Percentiles rank a stretch among this genome's conserved stretches.
phyloP scores from a whole-genome alignment of 2,888 invertebrate genomes.

The Limnephilus marmoratus region DNA sequence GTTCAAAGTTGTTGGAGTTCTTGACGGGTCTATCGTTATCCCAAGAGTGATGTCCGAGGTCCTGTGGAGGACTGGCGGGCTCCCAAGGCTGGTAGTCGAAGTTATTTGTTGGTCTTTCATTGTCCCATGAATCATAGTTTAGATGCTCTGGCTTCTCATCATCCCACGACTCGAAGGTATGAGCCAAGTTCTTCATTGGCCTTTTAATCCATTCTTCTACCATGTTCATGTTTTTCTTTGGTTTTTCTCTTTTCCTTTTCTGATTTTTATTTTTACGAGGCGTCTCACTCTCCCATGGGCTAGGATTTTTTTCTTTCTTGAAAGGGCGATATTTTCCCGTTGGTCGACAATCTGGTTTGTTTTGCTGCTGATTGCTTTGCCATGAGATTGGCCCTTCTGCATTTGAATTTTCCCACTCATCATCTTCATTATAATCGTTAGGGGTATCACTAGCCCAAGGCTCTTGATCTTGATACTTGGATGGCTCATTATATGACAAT shows the following conservation, averaged over 20 bases:
- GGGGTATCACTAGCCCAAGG: conserved; percentile 14
- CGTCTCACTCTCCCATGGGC: background rate
- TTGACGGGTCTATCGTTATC: conserved; percentile 5
- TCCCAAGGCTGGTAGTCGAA: background rate
- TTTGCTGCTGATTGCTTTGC: background rate
- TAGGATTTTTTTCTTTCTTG: background rate
- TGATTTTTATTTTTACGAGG: background rate
- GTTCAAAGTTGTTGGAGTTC: background rate
- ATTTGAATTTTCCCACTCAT: background rate
- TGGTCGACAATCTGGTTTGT: background rate
- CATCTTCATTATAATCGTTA: background rate
- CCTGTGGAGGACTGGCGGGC: background rate
- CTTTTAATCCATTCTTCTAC: background rate
- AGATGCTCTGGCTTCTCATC: background rate
- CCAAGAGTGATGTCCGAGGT: background rate
- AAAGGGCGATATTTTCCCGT: background rate
- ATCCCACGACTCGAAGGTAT: background rate
- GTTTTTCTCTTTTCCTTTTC: background rate
- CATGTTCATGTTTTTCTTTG: background rate
- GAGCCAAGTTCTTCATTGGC: background rate
- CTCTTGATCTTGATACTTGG: background rate
- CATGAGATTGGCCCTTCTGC: background rate
- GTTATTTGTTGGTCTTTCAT: background rate
- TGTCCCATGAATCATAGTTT: background rate
- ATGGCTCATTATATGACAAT: background rate